These are phyloP conservation scores for Anthopleura xanthogrammica DNA, from an alignment of 92 coral and sea anemone species.

Conservation along the genomic window DNA sequence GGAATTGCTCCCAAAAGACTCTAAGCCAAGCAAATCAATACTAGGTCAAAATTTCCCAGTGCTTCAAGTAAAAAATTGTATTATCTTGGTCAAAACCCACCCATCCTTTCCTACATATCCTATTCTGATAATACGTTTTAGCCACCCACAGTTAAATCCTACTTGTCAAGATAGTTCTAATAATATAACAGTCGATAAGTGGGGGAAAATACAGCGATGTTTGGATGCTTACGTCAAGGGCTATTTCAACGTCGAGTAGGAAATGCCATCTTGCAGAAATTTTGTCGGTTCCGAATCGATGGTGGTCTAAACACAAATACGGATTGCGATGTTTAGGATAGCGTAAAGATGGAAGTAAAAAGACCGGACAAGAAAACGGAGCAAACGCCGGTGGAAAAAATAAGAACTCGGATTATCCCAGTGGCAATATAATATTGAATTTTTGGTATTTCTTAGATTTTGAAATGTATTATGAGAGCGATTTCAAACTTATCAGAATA, in stretches of 20 bases:
- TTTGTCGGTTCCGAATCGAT: not conserved
- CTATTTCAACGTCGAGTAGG: slow-evolving; percentile 5
- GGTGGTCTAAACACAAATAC: slow-evolving; percentile 18
- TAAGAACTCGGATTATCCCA: not conserved
- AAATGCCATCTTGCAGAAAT: slow-evolving; percentile 31
- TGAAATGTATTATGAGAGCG: not conserved
- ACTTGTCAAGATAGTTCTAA: slow-evolving; percentile 16
- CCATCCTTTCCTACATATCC: not conserved
- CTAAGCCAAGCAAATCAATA: not conserved
- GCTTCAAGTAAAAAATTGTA: not conserved
- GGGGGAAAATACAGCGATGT: not conserved
- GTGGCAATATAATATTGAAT: not conserved
- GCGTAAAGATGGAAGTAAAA: not conserved
- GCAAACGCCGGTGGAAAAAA: not conserved
- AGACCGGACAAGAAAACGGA: not conserved
- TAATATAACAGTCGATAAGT: slow-evolving; percentile 3
- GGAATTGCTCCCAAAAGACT: not conserved
- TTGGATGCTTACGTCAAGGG: slow-evolving; percentile 20
- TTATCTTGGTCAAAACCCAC: slow-evolving; percentile 5
- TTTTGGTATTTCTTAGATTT: not conserved
- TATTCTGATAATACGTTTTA: not conserved
- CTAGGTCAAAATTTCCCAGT: not conserved
- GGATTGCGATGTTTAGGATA: not conserved
- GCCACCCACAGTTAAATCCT: not conserved
- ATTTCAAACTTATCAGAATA: not conserved